Base-by-base conservation (phyloP, 2,113 vertebrate genomes). In the Marmota monax region DNA sequence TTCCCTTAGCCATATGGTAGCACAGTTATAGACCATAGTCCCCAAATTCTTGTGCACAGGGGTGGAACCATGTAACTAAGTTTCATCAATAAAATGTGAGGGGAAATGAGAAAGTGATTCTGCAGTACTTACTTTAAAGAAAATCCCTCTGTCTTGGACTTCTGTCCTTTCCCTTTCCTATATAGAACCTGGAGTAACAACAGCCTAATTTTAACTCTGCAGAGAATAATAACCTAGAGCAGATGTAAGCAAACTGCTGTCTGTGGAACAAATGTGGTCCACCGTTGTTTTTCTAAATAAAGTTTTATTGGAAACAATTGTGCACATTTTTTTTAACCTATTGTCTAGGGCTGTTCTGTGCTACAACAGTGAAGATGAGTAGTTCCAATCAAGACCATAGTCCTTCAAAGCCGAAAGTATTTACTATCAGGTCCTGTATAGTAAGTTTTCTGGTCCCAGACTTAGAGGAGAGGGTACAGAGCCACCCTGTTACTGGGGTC, bases 91-190 rank as follows among this genome's bases (percentile, higher is more conserved):
- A 42, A 84, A 51, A 88, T 58, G 7, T 84, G 27, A 95, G 37
- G 37, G 3, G 72, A 90, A 80, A 80, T 88, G 42, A 56, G 5
- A 84, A 3, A 51, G 39, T 51, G 63, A 92, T 39, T 92, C 76
- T 82, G 13, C 16, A n/a, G 63, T 29, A 63, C 7, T 22, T 82
- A 27, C 7, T 83, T 95, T 51, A 77, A 93, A 96, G 61, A 94
- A 93, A 95, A 89, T 58, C 34, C 58, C 29, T 89, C 8, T 88
- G 51, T 61, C 76, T 39, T 69, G 2, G 34, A 83, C 39, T 61
- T 89, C 58, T 85, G 23, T 23, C 18, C 18, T 74, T 93, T 51
- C 37, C n/a, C 32, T 51, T 92, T 89, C 78, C n/a, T 67, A 27
- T 86, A 84, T 53, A 65, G 61, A 93, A 45, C 32, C 45, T 76